phyloP scores from a whole-genome alignment of 1,140 invertebrate species.

The Sycophila sp. region DNA sequence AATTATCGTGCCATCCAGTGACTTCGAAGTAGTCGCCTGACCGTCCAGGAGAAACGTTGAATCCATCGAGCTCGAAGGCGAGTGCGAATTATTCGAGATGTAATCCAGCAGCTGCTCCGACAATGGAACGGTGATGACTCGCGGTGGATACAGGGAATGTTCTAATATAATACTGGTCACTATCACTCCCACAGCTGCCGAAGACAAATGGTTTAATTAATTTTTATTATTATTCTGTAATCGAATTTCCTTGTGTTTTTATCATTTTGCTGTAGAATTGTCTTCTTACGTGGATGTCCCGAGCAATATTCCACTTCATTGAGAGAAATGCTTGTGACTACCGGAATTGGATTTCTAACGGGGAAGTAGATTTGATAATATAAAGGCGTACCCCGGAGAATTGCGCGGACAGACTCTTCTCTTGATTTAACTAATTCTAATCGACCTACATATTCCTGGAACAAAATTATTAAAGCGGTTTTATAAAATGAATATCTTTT shows the following conservation, averaged over 20 bases:
- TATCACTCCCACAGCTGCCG: constrained; percentile 45
- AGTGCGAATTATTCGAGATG: neutral
- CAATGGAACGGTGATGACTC: constrained; percentile 12
- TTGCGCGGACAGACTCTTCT: constrained; percentile 43
- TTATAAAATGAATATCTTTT: too few relatives aligned
- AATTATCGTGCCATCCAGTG: neutral
- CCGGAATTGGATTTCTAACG: constrained; percentile 51
- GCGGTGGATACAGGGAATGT: constrained; percentile 53
- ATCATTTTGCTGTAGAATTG: too few relatives aligned
- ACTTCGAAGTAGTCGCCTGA: neutral
- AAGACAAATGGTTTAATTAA: constrained; percentile 22
- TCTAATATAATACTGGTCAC: constrained; percentile 56
- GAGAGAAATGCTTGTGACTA: constrained; percentile 51
- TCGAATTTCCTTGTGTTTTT: too few relatives aligned
- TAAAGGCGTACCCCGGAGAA: constrained; percentile 47
- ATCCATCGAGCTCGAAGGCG: neutral
- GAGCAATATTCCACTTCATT: constrained; percentile 50
- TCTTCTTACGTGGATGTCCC: constrained; percentile 44
- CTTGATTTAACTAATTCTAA: constrained; percentile 52
- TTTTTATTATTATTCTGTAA: too few relatives aligned
- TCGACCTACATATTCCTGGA: constrained; percentile 56
- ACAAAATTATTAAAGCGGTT: constrained; percentile 4
- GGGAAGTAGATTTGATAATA: constrained; percentile 58
- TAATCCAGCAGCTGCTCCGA: constrained; percentile 16
- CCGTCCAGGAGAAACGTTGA: neutral